Conservation (phyloP, 2,113 vertebrate genomes). For the Tor tambroides region DNA sequence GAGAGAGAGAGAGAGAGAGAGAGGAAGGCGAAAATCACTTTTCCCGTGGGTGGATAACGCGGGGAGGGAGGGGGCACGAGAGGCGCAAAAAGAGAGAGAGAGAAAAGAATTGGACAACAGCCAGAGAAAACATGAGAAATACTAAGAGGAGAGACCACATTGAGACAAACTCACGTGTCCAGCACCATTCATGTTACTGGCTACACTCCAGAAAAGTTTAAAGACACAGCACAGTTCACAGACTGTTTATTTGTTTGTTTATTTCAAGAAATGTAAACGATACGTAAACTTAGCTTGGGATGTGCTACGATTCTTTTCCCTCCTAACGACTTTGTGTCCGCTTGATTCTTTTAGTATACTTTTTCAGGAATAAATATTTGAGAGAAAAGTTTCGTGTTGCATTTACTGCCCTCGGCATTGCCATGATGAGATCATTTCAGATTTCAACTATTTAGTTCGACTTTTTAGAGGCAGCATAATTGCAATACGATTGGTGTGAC, state of each 20-base stretch:
- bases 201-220: slow-evolving; percentile 72
- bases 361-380: slow-evolving; percentile 2
- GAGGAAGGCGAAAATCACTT: slow-evolving; percentile 69
- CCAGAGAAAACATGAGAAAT: slow-evolving; percentile 81
- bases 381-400: slow-evolving; percentile 25
- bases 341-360: background rate
- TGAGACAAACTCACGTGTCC: slow-evolving; percentile 78
- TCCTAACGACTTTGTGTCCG: too few species aligned
- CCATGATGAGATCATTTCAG: background rate
- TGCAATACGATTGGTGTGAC: background rate
- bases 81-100: slow-evolving; percentile 27
- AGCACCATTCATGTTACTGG: slow-evolving; percentile 68
- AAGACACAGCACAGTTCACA: slow-evolving; percentile 64
- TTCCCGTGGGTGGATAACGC: slow-evolving; percentile 74
- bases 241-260: slow-evolving; percentile 29
- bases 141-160: slow-evolving; percentile 73
- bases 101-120: slow-evolving; percentile 68
- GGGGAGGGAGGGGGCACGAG: slow-evolving; percentile 66
- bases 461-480: background rate
- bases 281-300: background rate
- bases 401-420: background rate
- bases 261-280: background rate
- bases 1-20: background rate
- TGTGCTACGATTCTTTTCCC: background rate
- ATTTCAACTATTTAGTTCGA: background rate